phyloP scores from a whole-genome alignment of 2,113 vertebrate genomes.

The Misgurnus anguillicaudatus region DNA sequence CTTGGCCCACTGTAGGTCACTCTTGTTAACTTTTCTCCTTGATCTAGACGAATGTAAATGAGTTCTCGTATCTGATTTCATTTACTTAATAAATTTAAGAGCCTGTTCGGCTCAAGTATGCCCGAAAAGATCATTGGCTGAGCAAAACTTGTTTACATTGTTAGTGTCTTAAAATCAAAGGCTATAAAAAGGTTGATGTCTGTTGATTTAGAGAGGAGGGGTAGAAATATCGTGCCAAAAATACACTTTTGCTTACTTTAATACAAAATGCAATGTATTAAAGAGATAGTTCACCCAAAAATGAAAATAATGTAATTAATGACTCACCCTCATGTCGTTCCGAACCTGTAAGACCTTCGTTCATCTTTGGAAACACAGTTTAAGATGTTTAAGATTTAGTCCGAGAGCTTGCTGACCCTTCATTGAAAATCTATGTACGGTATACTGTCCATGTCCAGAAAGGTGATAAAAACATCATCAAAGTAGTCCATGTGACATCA shows the following conservation, averaged over 20 bases:
- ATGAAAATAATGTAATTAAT: too few species aligned
- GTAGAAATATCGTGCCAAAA: constrained; percentile 10
- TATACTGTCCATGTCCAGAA: too few species aligned
- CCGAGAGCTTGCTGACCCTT: too few species aligned
- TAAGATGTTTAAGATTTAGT: too few species aligned
- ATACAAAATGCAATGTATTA: constrained; percentile 12
- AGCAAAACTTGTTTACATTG: constrained; percentile 61
- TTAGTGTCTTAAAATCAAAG: constrained; percentile 55
- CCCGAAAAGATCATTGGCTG: constrained; percentile 63
- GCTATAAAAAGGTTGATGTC: constrained; percentile 27
- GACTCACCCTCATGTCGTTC: too few species aligned
- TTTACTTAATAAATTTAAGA: constrained; percentile 77
- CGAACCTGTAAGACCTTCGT: too few species aligned
- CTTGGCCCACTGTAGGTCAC: constrained; percentile 19
- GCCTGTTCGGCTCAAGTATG: constrained; percentile 69
- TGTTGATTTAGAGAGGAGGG: constrained; percentile 46
- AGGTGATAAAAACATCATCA: too few species aligned
- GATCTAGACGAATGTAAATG: constrained; percentile 66
- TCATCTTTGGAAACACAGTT: too few species aligned
- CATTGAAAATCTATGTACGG: too few species aligned
- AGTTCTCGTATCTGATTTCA: constrained; percentile 72
- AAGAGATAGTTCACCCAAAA: too few species aligned
- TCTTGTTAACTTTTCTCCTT: constrained; percentile 37
- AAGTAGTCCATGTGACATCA: too few species aligned
- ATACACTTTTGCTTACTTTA: constrained; percentile 6